Evolutionary conservation across 2,113 vertebrate genomes (phyloP).

Genomic region (Jaculus jaculus): DNA sequence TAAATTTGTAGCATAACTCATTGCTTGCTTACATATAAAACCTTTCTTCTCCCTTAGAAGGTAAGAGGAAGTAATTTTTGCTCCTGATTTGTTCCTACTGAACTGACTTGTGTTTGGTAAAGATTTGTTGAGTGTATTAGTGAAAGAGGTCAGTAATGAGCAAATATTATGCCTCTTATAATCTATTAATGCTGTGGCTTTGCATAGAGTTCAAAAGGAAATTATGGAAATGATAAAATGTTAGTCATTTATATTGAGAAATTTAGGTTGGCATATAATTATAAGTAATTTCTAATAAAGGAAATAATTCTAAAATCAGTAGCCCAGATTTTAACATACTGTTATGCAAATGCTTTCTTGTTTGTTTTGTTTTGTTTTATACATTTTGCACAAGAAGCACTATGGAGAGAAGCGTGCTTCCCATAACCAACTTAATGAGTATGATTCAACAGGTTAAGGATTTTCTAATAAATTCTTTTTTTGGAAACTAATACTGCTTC

Average conservation of each 20-base stretch:
- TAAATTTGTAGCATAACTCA: neutral
- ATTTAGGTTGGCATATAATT: neutral
- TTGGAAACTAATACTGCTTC: constrained; percentile 26
- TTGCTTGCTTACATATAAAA: neutral
- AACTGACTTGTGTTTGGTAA: neutral
- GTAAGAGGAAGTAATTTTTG: neutral
- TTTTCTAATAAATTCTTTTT: constrained; percentile 87
- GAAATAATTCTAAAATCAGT: neutral
- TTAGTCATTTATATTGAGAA: neutral
- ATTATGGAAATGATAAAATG: neutral
- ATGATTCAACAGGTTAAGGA: constrained; percentile 20
- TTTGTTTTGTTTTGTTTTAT: constrained; percentile 60
- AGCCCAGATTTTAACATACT: neutral
- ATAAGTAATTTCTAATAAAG: neutral
- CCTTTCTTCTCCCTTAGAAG: neutral
- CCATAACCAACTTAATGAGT: neutral
- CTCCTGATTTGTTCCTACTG: neutral
- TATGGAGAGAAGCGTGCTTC: neutral
- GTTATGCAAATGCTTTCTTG: neutral
- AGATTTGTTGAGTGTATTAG: neutral
- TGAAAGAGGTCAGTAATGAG: neutral
- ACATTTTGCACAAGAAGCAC: constrained; percentile 75
- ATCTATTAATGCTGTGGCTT: neutral
- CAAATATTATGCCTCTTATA: neutral
- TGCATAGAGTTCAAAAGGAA: neutral